Evolutionary conservation across 2,797 vertebrate genomes (phyloP).

Genomic region (Prionace glauca): DNA sequence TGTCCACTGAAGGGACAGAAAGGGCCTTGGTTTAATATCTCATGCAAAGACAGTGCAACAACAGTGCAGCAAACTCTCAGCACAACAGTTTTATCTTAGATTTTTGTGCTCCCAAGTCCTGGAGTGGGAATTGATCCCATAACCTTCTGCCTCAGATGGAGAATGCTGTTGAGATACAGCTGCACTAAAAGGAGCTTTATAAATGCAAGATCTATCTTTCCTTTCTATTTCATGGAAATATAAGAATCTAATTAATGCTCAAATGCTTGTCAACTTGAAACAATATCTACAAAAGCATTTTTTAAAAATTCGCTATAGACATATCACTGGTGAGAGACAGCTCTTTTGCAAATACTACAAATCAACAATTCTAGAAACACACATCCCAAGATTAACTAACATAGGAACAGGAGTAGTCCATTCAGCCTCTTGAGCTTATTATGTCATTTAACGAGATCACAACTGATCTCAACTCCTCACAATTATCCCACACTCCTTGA

Average conservation of each 20-base stretch:
- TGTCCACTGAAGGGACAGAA: background rate
- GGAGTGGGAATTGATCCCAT: background rate
- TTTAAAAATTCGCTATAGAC: background rate
- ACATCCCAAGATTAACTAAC: background rate
- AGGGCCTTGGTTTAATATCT: background rate
- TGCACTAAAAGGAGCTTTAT: background rate
- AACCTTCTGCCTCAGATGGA: background rate
- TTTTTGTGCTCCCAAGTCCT: background rate
- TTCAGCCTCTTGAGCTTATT: background rate
- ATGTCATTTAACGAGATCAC: background rate
- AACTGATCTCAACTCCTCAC: background rate
- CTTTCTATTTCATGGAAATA: background rate
- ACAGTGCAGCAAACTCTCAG: background rate
- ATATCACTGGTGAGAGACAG: background rate
- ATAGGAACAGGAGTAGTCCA: background rate
- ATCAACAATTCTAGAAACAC: background rate
- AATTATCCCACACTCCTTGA: background rate
- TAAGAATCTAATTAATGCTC: background rate
- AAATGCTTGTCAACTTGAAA: background rate
- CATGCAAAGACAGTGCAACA: background rate
- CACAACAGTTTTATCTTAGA: background rate
- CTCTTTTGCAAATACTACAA: background rate
- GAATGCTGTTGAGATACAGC: background rate
- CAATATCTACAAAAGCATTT: background rate
- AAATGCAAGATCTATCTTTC: background rate